Conservation (phyloP, 2,113 vertebrate genomes). For the Centrocercus urophasianus region DNA sequence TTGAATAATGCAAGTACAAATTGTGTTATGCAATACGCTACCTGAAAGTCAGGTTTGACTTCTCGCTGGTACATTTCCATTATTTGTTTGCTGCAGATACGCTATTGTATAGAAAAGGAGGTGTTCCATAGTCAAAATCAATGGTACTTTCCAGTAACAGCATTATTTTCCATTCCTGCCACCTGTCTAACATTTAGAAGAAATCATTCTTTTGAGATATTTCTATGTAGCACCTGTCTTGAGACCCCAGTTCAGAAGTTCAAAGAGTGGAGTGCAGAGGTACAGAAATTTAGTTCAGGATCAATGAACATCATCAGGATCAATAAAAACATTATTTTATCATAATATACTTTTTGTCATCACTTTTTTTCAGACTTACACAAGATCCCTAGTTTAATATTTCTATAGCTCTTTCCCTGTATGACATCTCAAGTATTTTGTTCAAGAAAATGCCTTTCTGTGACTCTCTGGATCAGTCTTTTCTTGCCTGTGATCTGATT, state of each 20-base stretch:
- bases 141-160: background rate
- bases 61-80: conserved; percentile 62
- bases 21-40: conserved; percentile 43
- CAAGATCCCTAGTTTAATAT: background rate
- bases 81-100: conserved; percentile 48
- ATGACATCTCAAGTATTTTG: background rate
- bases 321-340: background rate
- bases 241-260: background rate
- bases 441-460: background rate
- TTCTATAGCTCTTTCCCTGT: background rate
- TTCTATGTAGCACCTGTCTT: background rate
- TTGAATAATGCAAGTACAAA: conserved; percentile 37
- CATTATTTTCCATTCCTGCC: background rate
- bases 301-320: background rate
- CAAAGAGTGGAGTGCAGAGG: background rate
- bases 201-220: background rate
- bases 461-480: background rate
- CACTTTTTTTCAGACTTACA: background rate
- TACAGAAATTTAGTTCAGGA: background rate
- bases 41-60: conserved; percentile 58
- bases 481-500: background rate
- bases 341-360: background rate
- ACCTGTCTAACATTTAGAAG: background rate
- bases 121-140: background rate
- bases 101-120: background rate